phyloP scores from a whole-genome alignment of 2,888 invertebrate genomes.

The Macroteleia sp. region DNA sequence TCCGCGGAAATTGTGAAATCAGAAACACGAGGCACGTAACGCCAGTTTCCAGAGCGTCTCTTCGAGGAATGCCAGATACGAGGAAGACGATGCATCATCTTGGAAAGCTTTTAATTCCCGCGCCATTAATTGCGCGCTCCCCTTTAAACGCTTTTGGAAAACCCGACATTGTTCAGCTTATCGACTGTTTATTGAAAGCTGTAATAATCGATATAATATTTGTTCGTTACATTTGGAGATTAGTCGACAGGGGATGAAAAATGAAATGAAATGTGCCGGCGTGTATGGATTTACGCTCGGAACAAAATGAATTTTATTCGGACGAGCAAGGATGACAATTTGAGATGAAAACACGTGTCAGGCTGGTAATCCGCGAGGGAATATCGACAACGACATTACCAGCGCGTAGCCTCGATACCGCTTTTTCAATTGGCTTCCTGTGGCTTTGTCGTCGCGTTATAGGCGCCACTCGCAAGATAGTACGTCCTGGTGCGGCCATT shows the following conservation, averaged over 20 bases:
- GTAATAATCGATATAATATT: conserved; percentile 56
- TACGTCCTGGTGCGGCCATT: conserved; percentile 67
- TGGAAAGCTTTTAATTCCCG: conserved; percentile 45
- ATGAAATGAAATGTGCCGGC: conserved; percentile 30
- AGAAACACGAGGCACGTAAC: conserved; percentile 82
- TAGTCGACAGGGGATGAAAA: conserved; percentile 51
- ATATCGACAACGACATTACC: conserved; percentile 66
- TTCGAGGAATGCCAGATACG: conserved; percentile 38
- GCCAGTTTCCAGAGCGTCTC: conserved; percentile 60
- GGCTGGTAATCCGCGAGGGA: conserved; percentile 68
- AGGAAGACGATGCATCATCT: conserved; percentile 60
- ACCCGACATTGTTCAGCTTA: conserved; percentile 15
- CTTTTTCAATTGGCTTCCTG: conserved; percentile 76
- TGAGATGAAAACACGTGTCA: conserved; percentile 58
- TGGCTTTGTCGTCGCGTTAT: conserved; percentile 71
- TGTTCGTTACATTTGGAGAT: conserved; percentile 56
- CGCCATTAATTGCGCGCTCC: conserved; percentile 37
- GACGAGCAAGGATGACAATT: conserved; percentile 57
- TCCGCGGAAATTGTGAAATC: conserved; percentile 84
- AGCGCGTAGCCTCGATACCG: conserved; percentile 69
- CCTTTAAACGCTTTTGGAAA: conserved; percentile 22
- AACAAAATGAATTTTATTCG: conserved; percentile 60
- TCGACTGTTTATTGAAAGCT: conserved; percentile 39
- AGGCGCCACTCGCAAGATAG: conserved; percentile 64
- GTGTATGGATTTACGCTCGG: conserved; percentile 37